Evolutionary conservation across 2,888 invertebrate species (phyloP).

Genomic region (Scaptomyza tumidula): DNA sequence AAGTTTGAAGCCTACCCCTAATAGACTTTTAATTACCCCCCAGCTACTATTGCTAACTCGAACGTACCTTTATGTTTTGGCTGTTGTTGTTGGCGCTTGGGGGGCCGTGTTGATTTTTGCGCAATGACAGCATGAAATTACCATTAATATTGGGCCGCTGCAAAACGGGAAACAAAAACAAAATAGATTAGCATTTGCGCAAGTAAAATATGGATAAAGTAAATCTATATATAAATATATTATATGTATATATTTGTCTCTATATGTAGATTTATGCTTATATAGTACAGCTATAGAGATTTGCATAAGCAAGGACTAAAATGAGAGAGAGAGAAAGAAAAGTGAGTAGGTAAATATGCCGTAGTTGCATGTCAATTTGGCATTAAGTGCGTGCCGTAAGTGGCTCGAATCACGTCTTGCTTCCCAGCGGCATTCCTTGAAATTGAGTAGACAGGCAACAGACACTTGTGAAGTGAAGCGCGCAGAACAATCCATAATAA

Average conservation of each 20-base stretch:
- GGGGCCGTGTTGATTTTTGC: constrained; percentile 63
- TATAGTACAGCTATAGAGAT: constrained; percentile 21
- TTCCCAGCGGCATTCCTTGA: constrained; percentile 30
- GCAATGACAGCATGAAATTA: constrained; percentile 64
- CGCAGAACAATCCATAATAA: constrained; percentile 39
- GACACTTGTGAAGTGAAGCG: constrained; percentile 34
- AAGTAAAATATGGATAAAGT: constrained; percentile 12
- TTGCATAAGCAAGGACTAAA: constrained; percentile 29
- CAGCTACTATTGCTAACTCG: constrained; percentile 8
- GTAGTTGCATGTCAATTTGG: constrained; percentile 59
- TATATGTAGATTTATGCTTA: constrained; percentile 17
- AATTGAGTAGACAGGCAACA: constrained; percentile 51
- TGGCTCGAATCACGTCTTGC: constrained; percentile 44
- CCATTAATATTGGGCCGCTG: constrained; percentile 54
- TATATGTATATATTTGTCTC: background rate
- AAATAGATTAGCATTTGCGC: constrained; percentile 54
- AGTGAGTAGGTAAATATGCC: constrained; percentile 22
- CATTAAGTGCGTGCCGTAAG: constrained; percentile 58
- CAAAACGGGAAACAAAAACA: constrained; percentile 38
- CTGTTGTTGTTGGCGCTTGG: constrained; percentile 36
- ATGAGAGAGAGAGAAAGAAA: background rate
- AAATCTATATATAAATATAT: constrained; percentile 9
- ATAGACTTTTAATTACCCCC: constrained; percentile 66
- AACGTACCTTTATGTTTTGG: constrained; percentile 53
- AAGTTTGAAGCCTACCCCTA: constrained; percentile 33